phyloP scores from a whole-genome alignment of 2,888 invertebrate species.

The Pardosa pseudoannulata region DNA sequence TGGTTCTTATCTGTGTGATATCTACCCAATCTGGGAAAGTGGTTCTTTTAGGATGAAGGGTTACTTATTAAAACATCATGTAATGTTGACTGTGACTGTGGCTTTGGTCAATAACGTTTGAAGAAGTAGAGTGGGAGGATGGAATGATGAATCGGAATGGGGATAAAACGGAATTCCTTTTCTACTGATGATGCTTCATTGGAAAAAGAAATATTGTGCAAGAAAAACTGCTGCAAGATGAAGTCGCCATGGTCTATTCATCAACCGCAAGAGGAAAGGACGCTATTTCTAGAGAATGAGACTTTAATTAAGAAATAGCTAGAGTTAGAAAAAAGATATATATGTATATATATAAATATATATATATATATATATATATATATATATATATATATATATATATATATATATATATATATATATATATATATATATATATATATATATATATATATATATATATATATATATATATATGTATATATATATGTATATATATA shows the following conservation, averaged over 20 bases:
- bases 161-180: not conserved
- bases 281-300: no score
- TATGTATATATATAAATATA: no score
- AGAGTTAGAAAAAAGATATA: no score
- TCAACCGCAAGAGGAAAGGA: not conserved
- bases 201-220: not conserved
- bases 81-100: not conserved
- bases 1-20: not conserved
- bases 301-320: no score
- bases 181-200: not conserved
- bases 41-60: not conserved
- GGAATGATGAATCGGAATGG: not conserved
- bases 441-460: no score
- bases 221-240: constrained; percentile 6
- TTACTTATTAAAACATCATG: constrained; percentile 5
- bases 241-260: not conserved
- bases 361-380: no score
- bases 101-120: not conserved
- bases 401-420: no score
- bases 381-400: no score
- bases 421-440: no score
- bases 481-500: no score
- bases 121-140: not conserved
- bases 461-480: no score
- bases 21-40: not conserved